Base-by-base conservation (phyloP, 2,113 vertebrate species). In the Patagioenas fasciata region DNA sequence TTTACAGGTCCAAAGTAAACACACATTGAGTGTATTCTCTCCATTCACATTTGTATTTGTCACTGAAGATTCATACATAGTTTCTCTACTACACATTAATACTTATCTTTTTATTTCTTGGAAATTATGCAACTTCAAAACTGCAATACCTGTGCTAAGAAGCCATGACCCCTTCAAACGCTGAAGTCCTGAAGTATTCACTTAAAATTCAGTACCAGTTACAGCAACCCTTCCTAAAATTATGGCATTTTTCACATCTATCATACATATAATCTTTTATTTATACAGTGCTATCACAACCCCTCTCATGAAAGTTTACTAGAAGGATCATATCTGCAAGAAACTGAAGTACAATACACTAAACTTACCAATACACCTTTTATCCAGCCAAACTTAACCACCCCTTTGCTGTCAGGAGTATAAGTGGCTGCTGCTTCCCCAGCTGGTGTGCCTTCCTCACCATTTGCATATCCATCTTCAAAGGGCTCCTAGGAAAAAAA, bases 301-400 rank as follows among this genome's bases (percentile, higher is more conserved):
- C 6, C 5, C 40, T 62, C 28, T 16, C 56, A 69, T 50, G 62
- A 80, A 32, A 32, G 2, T 4, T 17, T 53, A 32, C 7, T 51
- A 67, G 38, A 57, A 81, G 77, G 11, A 65, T 3, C 12, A 6
- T 10, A 84, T 32, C 31, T 19, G 15, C 40, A 81, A 90, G 69
- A 93, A 70, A 66, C 7, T 1, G 31, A 51, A 66, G n/a, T 24
- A 36, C 28, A 53, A 77, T 26, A 25, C 9, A 80, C 60, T 13
- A 82, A 91, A 97, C 99, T 98, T 96, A 99, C 99, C 98, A 99
- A 95, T 34, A 99, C 99, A 53, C 99, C 99, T 96, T 99, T 99
- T 69, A 99, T 98, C 99, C 99, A 99, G 51, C 99, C 99, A 70
- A 99, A 99, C 91, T 99, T 99, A 70, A 99, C 99, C 36, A 99